Evolutionary conservation across 2,797 vertebrate genomes (phyloP), one percentile per base, ranked within the genome.

Genomic region (Acipenser oxyrinchus): DNA sequence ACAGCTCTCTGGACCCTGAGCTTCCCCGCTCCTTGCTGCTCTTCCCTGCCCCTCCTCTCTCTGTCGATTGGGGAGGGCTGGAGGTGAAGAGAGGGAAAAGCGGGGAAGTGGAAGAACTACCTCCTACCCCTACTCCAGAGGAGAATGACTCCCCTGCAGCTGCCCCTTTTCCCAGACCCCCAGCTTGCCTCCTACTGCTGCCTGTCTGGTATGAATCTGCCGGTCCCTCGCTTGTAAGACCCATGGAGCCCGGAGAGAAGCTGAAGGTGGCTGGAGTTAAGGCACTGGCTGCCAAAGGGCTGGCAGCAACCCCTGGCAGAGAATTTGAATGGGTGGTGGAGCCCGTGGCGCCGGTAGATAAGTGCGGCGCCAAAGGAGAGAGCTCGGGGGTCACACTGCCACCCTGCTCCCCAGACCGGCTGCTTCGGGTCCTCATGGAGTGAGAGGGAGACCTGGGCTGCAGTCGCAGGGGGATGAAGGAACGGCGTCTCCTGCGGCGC

Each of bases 341-440:
- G 78, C 1, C 71, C 51, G 87, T 84, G 66, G 94, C 88, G 80
- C 88, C 89, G 59, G 93, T 90, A 72, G 93, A 82, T 13, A 37
- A 37, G 80, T 67, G 82, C 0, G 88, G 87, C 62, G 90, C 84
- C 81, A 94, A 81, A 69, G 88, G 75, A 49, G 93, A 83, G 71
- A 92, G 83, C 68, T 95, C 93, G 49, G 92, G 87, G 69, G 89
- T 73, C 69, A 69, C 50, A 59, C 75, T 82, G 55, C 77, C 67
- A 9, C 78, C 70, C 66, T 72, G 86, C 59, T 77, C 73, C 57
- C 83, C 85, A 3, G 82, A 80, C 74, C 90, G 89, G 80, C 88
- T 87, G 18, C 97, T 99, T 82, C 97, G 89, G 2, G 94, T 95
- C 75, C 94, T 94, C 97, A 99, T 99, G 70, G 94, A 95, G 85